Evolutionary conservation across 2,888 invertebrate genomes (phyloP).

Genomic region (Eupithecia subumbrata): DNA sequence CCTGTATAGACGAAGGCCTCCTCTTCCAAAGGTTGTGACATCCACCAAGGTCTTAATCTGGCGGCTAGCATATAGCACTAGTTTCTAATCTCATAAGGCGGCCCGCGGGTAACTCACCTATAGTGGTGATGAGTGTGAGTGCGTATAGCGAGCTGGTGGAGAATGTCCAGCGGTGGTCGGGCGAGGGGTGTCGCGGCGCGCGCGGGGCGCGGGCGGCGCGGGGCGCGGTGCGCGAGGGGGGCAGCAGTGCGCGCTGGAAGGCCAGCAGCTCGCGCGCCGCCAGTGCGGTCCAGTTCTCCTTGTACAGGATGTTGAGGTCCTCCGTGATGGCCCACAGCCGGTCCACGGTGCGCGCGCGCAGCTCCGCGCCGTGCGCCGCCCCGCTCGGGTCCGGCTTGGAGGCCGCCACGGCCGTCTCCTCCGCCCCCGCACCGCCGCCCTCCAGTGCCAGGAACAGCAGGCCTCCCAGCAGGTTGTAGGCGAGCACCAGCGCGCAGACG

Average conservation of each 20-base stretch:
- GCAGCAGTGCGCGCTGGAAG: constrained; percentile 83
- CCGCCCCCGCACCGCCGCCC: constrained; percentile 77
- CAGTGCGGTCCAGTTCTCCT: constrained; percentile 95
- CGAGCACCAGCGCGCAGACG: constrained; percentile 92
- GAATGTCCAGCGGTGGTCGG: constrained; percentile 93
- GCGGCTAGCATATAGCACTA: too few relatives aligned
- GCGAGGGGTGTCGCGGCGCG: not conserved
- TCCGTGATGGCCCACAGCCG: constrained; percentile 93
- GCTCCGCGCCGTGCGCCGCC: constrained; percentile 68
- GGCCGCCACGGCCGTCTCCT: constrained; percentile 86
- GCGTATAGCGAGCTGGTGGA: constrained; percentile 96
- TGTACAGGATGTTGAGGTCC: constrained; percentile 94
- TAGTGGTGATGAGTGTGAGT: constrained; percentile 96
- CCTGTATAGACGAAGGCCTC: too few relatives aligned
- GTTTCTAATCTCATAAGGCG: not conserved
- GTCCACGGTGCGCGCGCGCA: constrained; percentile 89
- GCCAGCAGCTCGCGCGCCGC: constrained; percentile 94
- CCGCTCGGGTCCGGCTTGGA: constrained; percentile 55
- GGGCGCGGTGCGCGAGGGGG: not conserved
- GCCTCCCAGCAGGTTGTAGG: constrained; percentile 96
- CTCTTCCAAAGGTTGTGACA: too few relatives aligned
- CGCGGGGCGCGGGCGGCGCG: not conserved
- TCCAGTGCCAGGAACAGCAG: constrained; percentile 95
- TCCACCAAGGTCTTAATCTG: too few relatives aligned
- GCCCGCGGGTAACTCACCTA: constrained; percentile 86